Conservation (phyloP, 2,797 vertebrate species). For the Knipowitschia caucasica region DNA sequence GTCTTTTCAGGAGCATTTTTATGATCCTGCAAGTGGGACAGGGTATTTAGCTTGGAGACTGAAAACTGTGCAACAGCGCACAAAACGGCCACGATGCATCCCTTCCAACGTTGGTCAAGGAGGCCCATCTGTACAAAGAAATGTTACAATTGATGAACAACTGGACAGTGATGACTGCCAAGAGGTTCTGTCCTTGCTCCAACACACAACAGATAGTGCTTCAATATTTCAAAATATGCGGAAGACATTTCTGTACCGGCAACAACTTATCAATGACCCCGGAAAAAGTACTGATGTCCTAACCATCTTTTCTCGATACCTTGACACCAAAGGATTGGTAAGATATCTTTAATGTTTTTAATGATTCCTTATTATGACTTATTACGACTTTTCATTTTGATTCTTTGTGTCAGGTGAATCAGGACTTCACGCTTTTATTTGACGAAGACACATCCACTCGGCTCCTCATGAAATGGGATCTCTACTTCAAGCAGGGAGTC, state of each 20-base stretch:
- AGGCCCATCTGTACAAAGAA: constrained; percentile 20
- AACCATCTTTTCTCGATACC: constrained; percentile 10
- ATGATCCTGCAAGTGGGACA: constrained; percentile 35
- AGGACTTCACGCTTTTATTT: constrained; percentile 49
- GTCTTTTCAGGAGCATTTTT: constrained; percentile 41
- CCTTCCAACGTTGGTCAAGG: constrained; percentile 3
- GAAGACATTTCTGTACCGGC: too few species aligned
- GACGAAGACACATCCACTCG: constrained; percentile 33
- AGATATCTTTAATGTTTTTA: constrained; percentile 12
- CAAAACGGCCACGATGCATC: neutral
- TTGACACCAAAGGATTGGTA: constrained; percentile 14
- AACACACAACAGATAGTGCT: constrained; percentile 29
- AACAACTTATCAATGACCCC: too few species aligned
- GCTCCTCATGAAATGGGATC: constrained; percentile 38
- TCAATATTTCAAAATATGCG: constrained; percentile 37
- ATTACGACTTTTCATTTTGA: constrained; percentile 1
- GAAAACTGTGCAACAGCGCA: constrained; percentile 37
- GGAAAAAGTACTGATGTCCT: constrained; percentile 15
- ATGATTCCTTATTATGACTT: constrained; percentile 1
- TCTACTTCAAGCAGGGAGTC: constrained; percentile 34
- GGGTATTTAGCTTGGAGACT: constrained; percentile 38
- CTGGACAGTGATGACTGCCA: too few species aligned
- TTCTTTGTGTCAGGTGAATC: constrained; percentile 30
- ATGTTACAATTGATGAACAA: constrained; percentile 31
- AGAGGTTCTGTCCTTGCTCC: constrained; percentile 42